Base-by-base conservation (phyloP, 1,140 invertebrate genomes). In the Cherax destructor region DNA sequence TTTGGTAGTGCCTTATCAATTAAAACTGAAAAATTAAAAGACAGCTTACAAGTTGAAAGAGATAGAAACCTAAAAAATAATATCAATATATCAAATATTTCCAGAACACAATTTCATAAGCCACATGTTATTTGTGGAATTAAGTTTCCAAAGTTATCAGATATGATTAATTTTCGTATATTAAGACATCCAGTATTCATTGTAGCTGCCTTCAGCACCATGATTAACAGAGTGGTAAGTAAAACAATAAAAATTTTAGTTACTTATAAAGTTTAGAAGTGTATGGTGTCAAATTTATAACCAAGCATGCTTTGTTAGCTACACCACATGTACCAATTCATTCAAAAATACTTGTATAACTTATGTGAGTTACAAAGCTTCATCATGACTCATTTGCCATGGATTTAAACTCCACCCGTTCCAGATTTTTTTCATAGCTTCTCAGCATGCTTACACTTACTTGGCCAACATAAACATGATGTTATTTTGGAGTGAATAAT, bases 151-250 rank as follows among this genome's bases (percentile, higher is more conserved):
- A 65, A 78, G 24, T 72, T 88, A 30, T 50, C 21, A 49, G 61
- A 83, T n/a, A 47, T 88, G 21, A 52, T 88, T 13, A 88, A 81
- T 83, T 83, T 88, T 78, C 69, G 49, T 41, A 74, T 88, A 21
- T 88, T 88, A 24, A 74, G 47, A 49, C 87, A 88, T 61, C 87
- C 87, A 52, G n/a, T 83, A 18, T 88, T 88, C 61, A 47, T 88
- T n/a, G 74, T 88, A 50, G 10, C 61, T 24, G 18, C 65, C 7
- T 52, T 52, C 59, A 74, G 61, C 52, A 88, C 52, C 56, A 59
- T 88, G 47, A 13, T 52, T 41, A 88, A 74, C 49, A 72, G 87
- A 81, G n/a, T 88, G 87, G 87, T 88, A 88, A 83, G 87, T 80
- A 10, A 80, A 24, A 24, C 3, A 56, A 56, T 41, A 41, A 41